Conservation (phyloP, 2,113 vertebrate genomes). For the Pedetes capensis region DNA sequence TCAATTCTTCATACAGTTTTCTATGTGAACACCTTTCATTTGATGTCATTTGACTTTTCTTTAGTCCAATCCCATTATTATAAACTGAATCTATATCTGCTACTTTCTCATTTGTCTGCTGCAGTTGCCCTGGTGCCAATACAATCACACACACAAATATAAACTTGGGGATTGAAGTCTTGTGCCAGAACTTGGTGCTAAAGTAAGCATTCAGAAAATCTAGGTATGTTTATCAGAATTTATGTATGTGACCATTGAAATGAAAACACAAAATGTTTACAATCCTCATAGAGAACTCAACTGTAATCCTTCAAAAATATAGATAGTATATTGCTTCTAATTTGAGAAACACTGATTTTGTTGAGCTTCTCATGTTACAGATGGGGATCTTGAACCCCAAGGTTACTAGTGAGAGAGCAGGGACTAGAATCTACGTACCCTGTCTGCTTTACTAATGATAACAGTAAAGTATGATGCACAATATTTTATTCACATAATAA, state of each 20-base stretch:
- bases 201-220: slow-evolving; percentile 35
- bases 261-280: slow-evolving; percentile 4
- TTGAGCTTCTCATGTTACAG: not conserved
- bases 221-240: not conserved
- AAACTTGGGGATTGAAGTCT: slow-evolving; percentile 6
- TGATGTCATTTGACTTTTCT: not conserved
- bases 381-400: not conserved
- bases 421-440: not conserved
- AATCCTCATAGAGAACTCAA: not conserved
- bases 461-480: not conserved
- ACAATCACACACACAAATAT: not conserved
- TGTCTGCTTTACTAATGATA: not conserved
- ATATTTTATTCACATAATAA: not conserved
- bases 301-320: not conserved
- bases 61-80: not conserved
- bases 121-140: not conserved
- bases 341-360: slow-evolving; percentile 15
- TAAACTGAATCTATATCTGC: not conserved
- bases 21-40: not conserved
- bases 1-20: not conserved
- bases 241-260: not conserved
- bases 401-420: not conserved
- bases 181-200: slow-evolving; percentile 14
- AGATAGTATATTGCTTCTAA: not conserved
- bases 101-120: not conserved